Base-by-base conservation (phyloP, 2,888 invertebrate genomes). In the Ommatoiulus sabulosus region DNA sequence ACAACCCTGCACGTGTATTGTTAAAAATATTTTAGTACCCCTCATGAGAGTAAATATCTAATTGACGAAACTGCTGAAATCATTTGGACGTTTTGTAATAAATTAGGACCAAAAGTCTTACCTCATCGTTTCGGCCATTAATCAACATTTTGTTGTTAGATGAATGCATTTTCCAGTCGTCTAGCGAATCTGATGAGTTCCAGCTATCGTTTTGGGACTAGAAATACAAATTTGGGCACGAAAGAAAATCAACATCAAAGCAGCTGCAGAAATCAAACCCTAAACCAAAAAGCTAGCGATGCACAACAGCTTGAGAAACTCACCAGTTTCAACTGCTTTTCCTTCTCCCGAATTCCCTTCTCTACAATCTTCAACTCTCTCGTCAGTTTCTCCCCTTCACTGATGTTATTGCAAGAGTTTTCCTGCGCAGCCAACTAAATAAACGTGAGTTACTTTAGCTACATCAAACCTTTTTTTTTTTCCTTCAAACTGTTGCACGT, bases 291-390 rank as follows among this genome's bases (percentile, higher is more conserved):
- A 80, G 80, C 80, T 15, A 20, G 15, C 8, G 80, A 17, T 12
- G 20, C 43, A 20, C 0, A 12, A 84, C 10, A 17, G 15, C 8
- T 20, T 4, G 20, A 24, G 20, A 15, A 43, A 87, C 85, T 43
- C 12, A 88, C 89, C 89, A 92, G 89, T 90, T 91, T 90, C 63
- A 94, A 94, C 90, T 94, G 94, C 90, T 94, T 94, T 90, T 95
- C 94, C 91, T 94, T 94, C 90, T 95, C 94, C 88, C 94, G 93
- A 90, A 95, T 95, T 46, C 94, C 94, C 90, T 94, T 94, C 91
- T 95, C 94, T 44, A 95, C 94, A 91, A 94, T 92, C 90, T 94
- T 94, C 89, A 95, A 92, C 91, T 95, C 95, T 91, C 94, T 94
- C 12, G 94, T 93, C 57, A 95, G 92, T 89, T 94, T 92, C 90